These are phyloP conservation scores for Syrmaticus mikado DNA, from an alignment of 2,113 vertebrate species.

Conservation along the genomic window DNA sequence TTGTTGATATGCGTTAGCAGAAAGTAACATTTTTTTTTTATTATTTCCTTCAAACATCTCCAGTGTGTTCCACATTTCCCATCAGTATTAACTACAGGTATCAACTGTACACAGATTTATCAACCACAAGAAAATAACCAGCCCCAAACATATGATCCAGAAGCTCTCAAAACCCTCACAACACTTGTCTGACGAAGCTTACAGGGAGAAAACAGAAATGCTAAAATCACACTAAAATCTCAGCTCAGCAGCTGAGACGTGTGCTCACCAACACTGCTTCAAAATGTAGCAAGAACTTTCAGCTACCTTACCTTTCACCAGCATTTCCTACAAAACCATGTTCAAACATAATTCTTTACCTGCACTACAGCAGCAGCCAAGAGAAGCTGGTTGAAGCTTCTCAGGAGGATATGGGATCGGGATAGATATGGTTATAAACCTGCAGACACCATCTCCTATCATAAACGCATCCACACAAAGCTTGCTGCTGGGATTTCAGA, in stretches of 20 bases:
- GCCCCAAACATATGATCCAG: background rate
- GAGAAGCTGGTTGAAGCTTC: background rate
- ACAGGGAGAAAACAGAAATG: background rate
- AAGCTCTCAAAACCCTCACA: background rate
- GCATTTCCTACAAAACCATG: background rate
- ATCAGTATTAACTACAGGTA: background rate
- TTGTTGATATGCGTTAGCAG: background rate
- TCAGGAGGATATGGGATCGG: background rate
- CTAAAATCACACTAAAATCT: background rate
- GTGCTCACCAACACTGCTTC: background rate
- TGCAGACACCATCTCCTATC: background rate
- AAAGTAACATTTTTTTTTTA: background rate
- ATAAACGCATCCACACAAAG: background rate
- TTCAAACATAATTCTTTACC: background rate
- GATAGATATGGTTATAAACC: fast-evolving
- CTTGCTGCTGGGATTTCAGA: background rate
- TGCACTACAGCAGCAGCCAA: background rate
- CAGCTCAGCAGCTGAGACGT: background rate
- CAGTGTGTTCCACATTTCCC: background rate
- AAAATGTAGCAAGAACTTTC: background rate
- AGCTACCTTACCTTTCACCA: background rate
- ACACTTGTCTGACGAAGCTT: background rate
- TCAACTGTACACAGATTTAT: background rate
- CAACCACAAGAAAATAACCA: background rate
- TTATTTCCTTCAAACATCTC: background rate